Conservation (phyloP, 2,888 invertebrate species). For the Barypeithes pellucidus region DNA sequence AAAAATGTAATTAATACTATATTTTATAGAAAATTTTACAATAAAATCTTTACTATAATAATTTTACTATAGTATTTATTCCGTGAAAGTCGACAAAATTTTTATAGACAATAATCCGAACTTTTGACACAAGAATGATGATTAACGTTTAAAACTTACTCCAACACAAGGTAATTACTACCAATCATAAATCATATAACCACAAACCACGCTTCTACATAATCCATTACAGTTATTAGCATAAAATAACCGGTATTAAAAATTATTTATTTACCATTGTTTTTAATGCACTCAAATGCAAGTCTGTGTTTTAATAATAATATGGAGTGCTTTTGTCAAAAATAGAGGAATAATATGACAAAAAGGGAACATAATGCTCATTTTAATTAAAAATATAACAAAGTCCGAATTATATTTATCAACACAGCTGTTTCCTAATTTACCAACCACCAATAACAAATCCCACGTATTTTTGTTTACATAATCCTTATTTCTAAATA, state of each 20-base stretch:
- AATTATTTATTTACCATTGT: slow-evolving; percentile 41
- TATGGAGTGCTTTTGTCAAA: background rate
- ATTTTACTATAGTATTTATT: too few relatives aligned
- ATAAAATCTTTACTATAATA: too few relatives aligned
- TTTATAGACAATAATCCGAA: too few relatives aligned
- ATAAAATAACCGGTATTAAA: slow-evolving; percentile 28
- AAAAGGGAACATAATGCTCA: background rate
- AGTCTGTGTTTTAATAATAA: slow-evolving; percentile 1
- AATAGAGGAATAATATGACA: background rate
- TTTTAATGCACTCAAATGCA: slow-evolving; percentile 8
- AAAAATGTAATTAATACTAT: too few relatives aligned
- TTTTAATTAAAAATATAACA: background rate
- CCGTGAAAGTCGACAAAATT: too few relatives aligned
- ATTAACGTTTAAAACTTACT: background rate
- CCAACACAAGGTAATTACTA: background rate
- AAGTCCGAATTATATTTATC: background rate
- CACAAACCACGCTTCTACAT: background rate
- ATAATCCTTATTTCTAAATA: too few relatives aligned
- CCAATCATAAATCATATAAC: background rate
- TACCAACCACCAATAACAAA: too few relatives aligned
- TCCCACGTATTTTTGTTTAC: too few relatives aligned
- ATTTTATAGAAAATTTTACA: too few relatives aligned
- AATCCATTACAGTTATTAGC: slow-evolving; percentile 15
- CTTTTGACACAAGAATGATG: background rate
- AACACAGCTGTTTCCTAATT: too few relatives aligned